Base-by-base conservation (phyloP, 1,140 invertebrate genomes). In the Chelonus insularis region DNA sequence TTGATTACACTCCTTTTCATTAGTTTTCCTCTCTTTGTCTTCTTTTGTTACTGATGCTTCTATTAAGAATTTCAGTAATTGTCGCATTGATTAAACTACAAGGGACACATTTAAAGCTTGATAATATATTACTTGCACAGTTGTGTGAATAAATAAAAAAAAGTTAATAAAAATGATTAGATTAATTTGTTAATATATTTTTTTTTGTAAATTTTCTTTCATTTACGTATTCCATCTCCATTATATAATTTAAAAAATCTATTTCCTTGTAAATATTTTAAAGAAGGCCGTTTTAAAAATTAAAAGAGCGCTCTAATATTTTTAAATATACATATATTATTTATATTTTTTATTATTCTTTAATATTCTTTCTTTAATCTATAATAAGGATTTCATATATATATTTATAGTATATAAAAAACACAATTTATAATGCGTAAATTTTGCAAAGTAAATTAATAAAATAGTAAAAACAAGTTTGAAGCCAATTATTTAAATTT, bases 401-500 rank as follows among this genome's bases (percentile, higher is more conserved):
- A 73, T 74, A 63, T 72, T 69, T 74, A 64, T 66, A 65, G n/a
- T n/a, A n/a, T n/a, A n/a, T 72, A 70, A 69, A 74, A 72, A 76
- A 71, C 71, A 66, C 11, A 72, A n/a, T n/a, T n/a, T n/a, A n/a
- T n/a, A n/a, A n/a, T n/a, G n/a, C n/a, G n/a, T n/a, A n/a, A n/a
- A n/a, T n/a, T n/a, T n/a, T n/a, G n/a, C n/a, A n/a, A n/a, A n/a
- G n/a, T n/a, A n/a, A n/a, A n/a, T n/a, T n/a, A n/a, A n/a, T n/a
- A n/a, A n/a, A n/a, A n/a, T n/a, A n/a, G n/a, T n/a, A n/a, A n/a
- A n/a, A n/a, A n/a, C n/a, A n/a, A n/a, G n/a, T n/a, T n/a, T n/a
- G n/a, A n/a, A n/a, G n/a, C n/a, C n/a, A n/a, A n/a, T n/a, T n/a
- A n/a, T n/a, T n/a, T n/a, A n/a, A n/a, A n/a, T n/a, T n/a, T n/a